Conservation (phyloP, 2,797 vertebrate genomes). For the Natrix natrix region DNA sequence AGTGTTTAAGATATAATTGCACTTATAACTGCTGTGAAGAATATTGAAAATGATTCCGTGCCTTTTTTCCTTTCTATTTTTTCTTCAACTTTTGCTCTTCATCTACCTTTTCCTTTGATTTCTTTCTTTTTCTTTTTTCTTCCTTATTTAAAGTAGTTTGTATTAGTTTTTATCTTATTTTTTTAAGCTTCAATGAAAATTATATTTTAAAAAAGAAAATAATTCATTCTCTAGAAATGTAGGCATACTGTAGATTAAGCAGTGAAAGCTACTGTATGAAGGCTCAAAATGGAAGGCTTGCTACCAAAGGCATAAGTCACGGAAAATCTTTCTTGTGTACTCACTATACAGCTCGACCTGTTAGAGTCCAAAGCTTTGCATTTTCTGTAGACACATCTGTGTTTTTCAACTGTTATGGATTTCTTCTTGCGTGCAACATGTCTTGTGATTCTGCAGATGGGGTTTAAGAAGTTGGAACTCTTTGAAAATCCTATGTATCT, state of each 20-base stretch:
- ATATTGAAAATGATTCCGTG: background rate
- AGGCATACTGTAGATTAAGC: background rate
- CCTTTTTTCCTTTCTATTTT: background rate
- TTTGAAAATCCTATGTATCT: background rate
- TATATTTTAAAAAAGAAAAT: background rate
- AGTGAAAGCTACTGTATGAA: background rate
- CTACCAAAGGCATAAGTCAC: background rate
- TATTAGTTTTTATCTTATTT: background rate
- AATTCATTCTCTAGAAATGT: background rate
- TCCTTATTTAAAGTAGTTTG: background rate
- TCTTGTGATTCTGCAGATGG: conserved; percentile 14
- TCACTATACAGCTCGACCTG: conserved; percentile 5
- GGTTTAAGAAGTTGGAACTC: rapidly evolving
- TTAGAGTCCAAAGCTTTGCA: conserved; percentile 9
- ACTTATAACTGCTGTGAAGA: background rate
- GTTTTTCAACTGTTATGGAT: conserved; percentile 13
- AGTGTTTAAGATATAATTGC: background rate
- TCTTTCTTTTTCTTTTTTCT: background rate
- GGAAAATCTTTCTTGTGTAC: background rate
- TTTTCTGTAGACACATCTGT: background rate
- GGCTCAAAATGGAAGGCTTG: background rate
- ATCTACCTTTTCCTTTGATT: background rate
- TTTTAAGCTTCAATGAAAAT: background rate
- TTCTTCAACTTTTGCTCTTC: background rate
- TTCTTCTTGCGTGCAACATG: rapidly evolving